Conservation (phyloP, 1,140 invertebrate genomes). For the Drosophila ohnishii region DNA sequence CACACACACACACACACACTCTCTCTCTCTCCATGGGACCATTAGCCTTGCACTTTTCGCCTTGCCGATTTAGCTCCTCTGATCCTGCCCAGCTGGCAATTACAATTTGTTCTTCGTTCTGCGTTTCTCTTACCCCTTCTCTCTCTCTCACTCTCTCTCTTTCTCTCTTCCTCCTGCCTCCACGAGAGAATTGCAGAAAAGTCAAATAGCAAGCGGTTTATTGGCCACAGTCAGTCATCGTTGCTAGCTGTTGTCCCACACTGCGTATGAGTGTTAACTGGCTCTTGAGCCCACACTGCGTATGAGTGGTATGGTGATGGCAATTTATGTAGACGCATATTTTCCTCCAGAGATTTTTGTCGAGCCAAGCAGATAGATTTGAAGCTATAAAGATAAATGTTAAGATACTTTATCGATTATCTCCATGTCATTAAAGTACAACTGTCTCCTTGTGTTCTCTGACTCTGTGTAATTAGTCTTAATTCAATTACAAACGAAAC, state of each 20-base stretch:
- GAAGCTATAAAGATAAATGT: not conserved
- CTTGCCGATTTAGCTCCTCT: conserved; percentile 30
- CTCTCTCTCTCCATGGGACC: not conserved
- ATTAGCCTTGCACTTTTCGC: conserved; percentile 43
- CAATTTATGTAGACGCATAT: conserved; percentile 23
- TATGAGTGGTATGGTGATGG: conserved; percentile 44
- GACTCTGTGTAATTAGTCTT: conserved; percentile 1
- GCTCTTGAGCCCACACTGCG: conserved; percentile 28
- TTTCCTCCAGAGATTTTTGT: not conserved
- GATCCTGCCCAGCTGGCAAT: conserved; percentile 25
- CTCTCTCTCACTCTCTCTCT: not conserved
- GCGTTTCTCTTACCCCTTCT: not conserved
- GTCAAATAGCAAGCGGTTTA: conserved; percentile 46
- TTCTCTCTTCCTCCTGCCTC: not conserved
- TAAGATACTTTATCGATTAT: not conserved
- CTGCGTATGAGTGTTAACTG: conserved; percentile 35
- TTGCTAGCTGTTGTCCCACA: conserved; percentile 27
- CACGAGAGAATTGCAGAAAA: conserved; percentile 29
- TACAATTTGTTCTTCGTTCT: conserved; percentile 19
- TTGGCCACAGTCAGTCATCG: conserved; percentile 40
- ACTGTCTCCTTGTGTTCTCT: not conserved
- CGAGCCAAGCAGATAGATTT: not conserved
- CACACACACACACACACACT: too few species aligned
- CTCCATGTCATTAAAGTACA: not conserved
- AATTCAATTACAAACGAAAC: conserved; percentile 8